A percentile compares a stretch with the other conserved stretches of the same genome.
Evolutionary conservation across 1,140 invertebrate genomes (phyloP).

Genomic region (Drosophila cardini): DNA sequence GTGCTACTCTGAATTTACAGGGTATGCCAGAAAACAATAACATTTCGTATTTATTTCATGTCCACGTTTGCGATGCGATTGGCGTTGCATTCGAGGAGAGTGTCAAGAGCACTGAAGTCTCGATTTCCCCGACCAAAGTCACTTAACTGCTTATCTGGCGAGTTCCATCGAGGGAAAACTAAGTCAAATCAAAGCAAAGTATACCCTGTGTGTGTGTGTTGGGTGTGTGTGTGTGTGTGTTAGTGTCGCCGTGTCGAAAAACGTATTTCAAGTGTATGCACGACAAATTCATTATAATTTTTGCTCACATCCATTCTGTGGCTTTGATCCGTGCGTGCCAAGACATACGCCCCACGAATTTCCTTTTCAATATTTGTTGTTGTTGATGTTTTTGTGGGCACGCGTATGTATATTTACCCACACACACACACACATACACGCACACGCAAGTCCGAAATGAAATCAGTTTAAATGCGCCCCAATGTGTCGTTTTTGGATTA

Average conservation of each 20-base stretch:
- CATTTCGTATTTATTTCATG: constrained; percentile 60
- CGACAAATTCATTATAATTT: constrained; percentile 82
- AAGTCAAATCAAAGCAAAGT: constrained; percentile 63
- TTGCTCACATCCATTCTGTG: constrained; percentile 18
- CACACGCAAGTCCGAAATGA: constrained; percentile 64
- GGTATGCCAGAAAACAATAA: constrained; percentile 33
- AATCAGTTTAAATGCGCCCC: constrained; percentile 81
- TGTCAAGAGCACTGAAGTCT: constrained; percentile 12
- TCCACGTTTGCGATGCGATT: constrained; percentile 40
- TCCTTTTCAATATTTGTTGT: constrained; percentile 39
- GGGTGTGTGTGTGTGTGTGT: constrained; percentile 34
- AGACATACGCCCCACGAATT: constrained; percentile 66
- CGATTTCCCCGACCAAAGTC: constrained; percentile 43
- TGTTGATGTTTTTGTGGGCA: constrained; percentile 30
- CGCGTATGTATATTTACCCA: constrained; percentile 24
- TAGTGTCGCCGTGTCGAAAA: constrained; percentile 29
- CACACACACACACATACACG: neutral
- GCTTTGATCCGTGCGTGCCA: constrained; percentile 71
- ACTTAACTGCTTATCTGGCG: constrained; percentile 76
- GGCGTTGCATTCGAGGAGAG: constrained; percentile 19
- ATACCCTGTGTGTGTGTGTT: constrained; percentile 31
- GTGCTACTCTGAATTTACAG: neutral
- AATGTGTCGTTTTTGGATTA: constrained; percentile 77
- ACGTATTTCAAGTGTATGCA: constrained; percentile 61
- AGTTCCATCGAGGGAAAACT: constrained; percentile 56